Evolutionary conservation across 2,113 vertebrate genomes (phyloP).

Genomic region (Ophiodon elongatus): DNA sequence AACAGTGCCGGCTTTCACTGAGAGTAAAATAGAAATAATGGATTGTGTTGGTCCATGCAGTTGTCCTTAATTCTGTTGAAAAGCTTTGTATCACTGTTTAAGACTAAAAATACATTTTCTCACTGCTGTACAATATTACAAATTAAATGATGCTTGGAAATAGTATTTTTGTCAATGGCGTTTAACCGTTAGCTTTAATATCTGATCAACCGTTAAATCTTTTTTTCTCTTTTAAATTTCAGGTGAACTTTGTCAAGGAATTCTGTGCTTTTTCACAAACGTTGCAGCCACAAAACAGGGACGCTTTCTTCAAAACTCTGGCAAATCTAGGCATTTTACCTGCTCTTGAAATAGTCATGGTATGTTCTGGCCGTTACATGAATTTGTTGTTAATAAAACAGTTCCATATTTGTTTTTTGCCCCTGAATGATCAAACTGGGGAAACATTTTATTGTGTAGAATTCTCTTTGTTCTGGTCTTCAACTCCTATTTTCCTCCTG

Average conservation of each 20-base stretch:
- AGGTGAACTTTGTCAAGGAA: constrained; percentile 99
- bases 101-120: background rate
- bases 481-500: background rate
- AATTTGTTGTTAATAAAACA: background rate
- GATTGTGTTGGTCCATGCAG: background rate
- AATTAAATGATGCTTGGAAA: background rate
- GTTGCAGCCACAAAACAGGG: constrained; percentile 97
- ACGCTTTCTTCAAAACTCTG: constrained; percentile 98
- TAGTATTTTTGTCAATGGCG: background rate
- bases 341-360: constrained; percentile 98
- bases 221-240: constrained; percentile 15
- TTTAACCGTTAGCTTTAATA: background rate
- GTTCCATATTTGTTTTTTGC: background rate
- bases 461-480: background rate
- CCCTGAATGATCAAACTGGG: background rate
- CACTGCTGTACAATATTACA: background rate
- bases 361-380: constrained; percentile 66
- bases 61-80: background rate
- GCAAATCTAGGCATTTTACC: constrained; percentile 97
- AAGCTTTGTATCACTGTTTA: background rate
- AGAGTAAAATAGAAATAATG: background rate
- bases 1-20: background rate
- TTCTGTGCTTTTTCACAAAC: constrained; percentile 99
- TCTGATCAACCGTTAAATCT: background rate
- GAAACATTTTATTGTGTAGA: background rate